Evolutionary conservation across 2,888 invertebrate genomes (phyloP), one percentile per base, ranked within the genome.

Genomic region (Gortyna flavago): DNA sequence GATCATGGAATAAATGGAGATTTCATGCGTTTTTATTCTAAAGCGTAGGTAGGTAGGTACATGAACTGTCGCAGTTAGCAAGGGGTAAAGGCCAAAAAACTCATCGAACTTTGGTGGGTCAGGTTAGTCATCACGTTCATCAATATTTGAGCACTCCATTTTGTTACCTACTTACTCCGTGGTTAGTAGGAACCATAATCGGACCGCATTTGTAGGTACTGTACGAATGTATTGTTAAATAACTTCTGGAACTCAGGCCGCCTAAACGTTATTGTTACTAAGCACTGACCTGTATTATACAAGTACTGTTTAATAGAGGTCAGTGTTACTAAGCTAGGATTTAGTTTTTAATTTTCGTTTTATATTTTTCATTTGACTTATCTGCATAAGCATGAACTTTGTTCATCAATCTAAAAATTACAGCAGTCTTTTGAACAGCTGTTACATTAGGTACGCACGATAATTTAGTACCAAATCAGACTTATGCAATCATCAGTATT

Each of bases 401-500:
- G 35, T 69, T 59, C 48, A 57, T 57, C 21, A 54, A 62, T 51
- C 29, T 25, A 61, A 18, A 51, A 70, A 54, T 71, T n/a, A 6
- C n/a, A 57, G 25, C 38, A 21, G 66, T 41, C 2, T n/a, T 66
- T 79, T 32, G 5, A 54, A 81, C 51, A 61, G 69, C 38, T 71
- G 5, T 54, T 59, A 61, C 29, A 61, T 41, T 65, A 73, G 21
- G 8, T 59, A 73, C 21, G 8, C 51, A 61, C 18, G 69, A 75
- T 78, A 51, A 51, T 72, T 77, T 54, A 72, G 13, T 61, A 77
- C 48, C 44, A 64, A 59, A 41, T 61, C 66, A 69, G 51, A 59
- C 51, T 48, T 82, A 59, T 64, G 72, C 81, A 70, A 62, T 44
- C 21, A 76, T 85, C 86, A 86, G 86, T 86, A 86, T 87, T 86